Base-by-base conservation (phyloP, 2,113 vertebrate genomes). In the Ancistrus triradiatus region DNA sequence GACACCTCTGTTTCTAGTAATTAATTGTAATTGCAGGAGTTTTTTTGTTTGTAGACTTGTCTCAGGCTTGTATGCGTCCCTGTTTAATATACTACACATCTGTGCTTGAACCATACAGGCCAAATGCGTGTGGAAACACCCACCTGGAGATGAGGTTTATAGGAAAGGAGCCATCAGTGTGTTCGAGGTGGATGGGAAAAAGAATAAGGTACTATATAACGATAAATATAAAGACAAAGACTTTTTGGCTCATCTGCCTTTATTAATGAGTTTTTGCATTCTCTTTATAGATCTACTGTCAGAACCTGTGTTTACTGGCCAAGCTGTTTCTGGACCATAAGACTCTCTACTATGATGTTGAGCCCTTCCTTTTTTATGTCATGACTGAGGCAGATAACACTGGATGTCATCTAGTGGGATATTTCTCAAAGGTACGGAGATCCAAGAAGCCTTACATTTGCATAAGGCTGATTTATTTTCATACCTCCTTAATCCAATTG, bases 331-430 rank as follows among this genome's bases (percentile, higher is more conserved):
- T 99, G 87, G 95, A 99, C 85, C 96, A 99, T 74, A 98, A 99
- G 86, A 99, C 96, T 0, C 85, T 99, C 18, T 99, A 99, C 55
- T 99, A 99, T 0, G 96, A 99, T 0, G 95, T 98, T 38, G 95
- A 99, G n/a, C 96, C 96, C 13, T 99, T 99, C 80, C 91, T 99
- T 3, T 99, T 99, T 83, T 99, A 99, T 6, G 95, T 99, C 74
- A 99, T 99, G 96, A 99, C 95, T 0, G 95, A 98, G 78, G 95
- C 94, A 0, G 96, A 99, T 86, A 98, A 94, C 86, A 98, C 94
- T 0, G 96, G 96, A 78, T 99, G 95, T 76, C 96, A 99, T 78
- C 89, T 99, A 44, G 95, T 99, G 68, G 96, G 96, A 0, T 99
- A 99, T 82, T 99, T 99, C 81, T 99, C 96, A 44, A 99, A 99